A percentile compares a stretch with the other conserved stretches of the same genome.
phyloP scores from a whole-genome alignment of 2,888 invertebrate genomes.

The Lutraria lutraria region DNA sequence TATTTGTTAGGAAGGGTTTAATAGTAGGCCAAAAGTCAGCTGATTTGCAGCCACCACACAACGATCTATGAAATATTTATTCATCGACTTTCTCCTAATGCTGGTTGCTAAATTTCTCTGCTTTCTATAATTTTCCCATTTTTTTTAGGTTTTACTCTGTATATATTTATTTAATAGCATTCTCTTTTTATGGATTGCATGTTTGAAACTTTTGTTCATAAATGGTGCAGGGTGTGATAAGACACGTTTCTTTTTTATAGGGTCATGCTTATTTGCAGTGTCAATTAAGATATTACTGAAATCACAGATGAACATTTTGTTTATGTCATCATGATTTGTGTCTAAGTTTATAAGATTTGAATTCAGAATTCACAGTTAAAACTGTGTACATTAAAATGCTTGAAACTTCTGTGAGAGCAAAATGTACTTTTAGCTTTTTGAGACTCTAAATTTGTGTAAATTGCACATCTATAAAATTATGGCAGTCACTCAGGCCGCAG shows the following conservation, averaged over 20 bases:
- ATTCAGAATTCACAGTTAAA: constrained; percentile 37
- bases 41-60: constrained; percentile 44
- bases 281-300: constrained; percentile 10
- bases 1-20: constrained; percentile 53
- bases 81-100: constrained; percentile 42
- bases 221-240: constrained; percentile 30
- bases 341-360: not conserved
- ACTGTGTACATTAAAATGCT: constrained; percentile 33
- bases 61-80: too few species aligned
- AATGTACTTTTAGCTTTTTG: too few species aligned
- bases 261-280: constrained; percentile 28
- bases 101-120: constrained; percentile 47
- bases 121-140: constrained; percentile 46
- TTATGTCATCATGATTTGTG: constrained; percentile 12
- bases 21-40: constrained; percentile 45
- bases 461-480: constrained; percentile 46
- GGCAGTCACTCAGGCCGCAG: constrained; percentile 47
- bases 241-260: constrained; percentile 27
- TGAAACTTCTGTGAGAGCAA: constrained; percentile 38
- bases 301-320: not conserved
- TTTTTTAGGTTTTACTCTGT: constrained; percentile 32
- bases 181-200: constrained; percentile 51
- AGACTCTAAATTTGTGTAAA: not conserved
- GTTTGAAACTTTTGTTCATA: constrained; percentile 45
- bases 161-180: constrained; percentile 40